Conservation (phyloP, 2,888 invertebrate species). For the Phytoseiulus persimilis region DNA sequence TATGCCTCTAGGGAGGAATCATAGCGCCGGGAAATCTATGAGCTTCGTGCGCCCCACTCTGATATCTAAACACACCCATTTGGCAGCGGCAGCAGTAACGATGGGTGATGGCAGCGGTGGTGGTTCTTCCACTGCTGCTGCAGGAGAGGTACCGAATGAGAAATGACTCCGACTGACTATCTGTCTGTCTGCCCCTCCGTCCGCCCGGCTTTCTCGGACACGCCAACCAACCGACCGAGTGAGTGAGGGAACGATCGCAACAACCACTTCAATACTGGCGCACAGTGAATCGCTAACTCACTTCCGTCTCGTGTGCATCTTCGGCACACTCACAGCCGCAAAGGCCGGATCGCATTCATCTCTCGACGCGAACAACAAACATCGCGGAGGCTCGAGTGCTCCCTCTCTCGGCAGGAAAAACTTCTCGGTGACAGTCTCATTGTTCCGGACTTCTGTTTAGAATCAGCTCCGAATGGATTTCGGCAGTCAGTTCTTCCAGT, state of each 20-base stretch:
- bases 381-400: too few species aligned
- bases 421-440: too few species aligned
- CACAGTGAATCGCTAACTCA: background rate
- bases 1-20: background rate
- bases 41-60: background rate
- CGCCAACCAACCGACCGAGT: background rate
- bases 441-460: too few species aligned
- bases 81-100: background rate
- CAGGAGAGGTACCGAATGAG: background rate
- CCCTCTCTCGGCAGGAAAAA: too few species aligned
- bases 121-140: too few species aligned
- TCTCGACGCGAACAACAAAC: too few species aligned
- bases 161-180: background rate
- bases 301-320: too few species aligned
- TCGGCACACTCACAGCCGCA: too few species aligned
- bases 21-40: background rate
- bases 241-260: background rate
- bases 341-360: too few species aligned
- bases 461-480: too few species aligned
- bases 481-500: too few species aligned
- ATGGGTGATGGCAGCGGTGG: background rate
- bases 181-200: background rate
- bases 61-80: constrained; percentile 5
- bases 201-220: background rate
- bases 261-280: background rate